These are phyloP conservation scores for Trissolcus brochymenae DNA, from an alignment of 2,888 invertebrate species.

Conservation along the genomic window DNA sequence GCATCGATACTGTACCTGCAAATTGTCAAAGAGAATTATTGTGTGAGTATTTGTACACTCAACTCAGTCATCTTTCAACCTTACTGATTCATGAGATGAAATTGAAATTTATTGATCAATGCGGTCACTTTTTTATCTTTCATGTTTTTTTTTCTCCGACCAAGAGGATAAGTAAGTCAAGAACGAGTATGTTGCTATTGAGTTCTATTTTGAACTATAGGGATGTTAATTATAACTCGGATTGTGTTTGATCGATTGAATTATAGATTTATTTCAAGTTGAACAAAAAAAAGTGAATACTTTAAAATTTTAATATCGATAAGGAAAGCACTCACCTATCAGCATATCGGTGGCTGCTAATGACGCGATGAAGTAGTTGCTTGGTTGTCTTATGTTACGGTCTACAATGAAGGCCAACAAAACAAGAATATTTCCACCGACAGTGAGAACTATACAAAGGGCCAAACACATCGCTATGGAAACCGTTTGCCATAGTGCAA, in stretches of 20 bases:
- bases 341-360: slow-evolving; percentile 97
- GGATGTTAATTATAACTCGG: slow-evolving; percentile 5
- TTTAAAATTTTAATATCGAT: not conserved
- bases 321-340: slow-evolving; percentile 83
- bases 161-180: too few relatives aligned
- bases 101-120: not conserved
- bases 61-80: too few relatives aligned
- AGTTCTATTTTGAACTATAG: slow-evolving; percentile 1
- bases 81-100: too few relatives aligned
- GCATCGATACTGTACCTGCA: slow-evolving; percentile 97
- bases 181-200: not conserved
- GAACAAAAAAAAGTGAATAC: not conserved
- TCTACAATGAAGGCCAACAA: slow-evolving; percentile 96
- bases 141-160: too few relatives aligned
- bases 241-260: slow-evolving; percentile 3
- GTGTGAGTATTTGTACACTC: too few relatives aligned
- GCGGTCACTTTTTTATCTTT: too few relatives aligned
- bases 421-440: slow-evolving; percentile 96
- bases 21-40: not conserved
- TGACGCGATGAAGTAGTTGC: slow-evolving; percentile 99
- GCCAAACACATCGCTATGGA: slow-evolving; percentile 91
- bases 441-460: slow-evolving; percentile 92
- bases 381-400: slow-evolving; percentile 94
- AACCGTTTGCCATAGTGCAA: slow-evolving; percentile 92
- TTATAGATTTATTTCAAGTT: too few relatives aligned